Evolutionary conservation across 1,140 invertebrate genomes (phyloP), one percentile per base, ranked within the genome.

Genomic region (Aphelinus certus): DNA sequence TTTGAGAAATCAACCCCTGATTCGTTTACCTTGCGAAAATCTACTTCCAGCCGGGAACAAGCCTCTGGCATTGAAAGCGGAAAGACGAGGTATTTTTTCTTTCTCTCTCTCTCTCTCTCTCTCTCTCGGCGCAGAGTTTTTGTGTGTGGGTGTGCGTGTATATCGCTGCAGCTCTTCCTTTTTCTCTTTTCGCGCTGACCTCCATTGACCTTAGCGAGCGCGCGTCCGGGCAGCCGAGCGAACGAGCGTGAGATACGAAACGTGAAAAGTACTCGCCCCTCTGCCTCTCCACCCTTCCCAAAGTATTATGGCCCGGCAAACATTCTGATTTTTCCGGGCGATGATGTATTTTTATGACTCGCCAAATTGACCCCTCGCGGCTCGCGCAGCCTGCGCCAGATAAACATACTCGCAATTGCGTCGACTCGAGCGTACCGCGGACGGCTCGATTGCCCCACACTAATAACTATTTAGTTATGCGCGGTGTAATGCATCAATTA

Each of bases 1-100:
- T 70, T 77, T 78, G 78, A 82, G 79, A 83, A 83, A 83, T 83
- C 80, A 82, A 81, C 79, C 74, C 66, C 75, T 82, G 80, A 83
- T 82, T 82, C 82, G 81, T 82, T 83, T 83, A 81, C 75, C 76
- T 55, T 71, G 64, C 48, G 78, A 75, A 79, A 80, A 81, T 79
- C 68, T 68, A 80, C 78, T 69, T 76, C 74, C 58, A 70, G 65
- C 67, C 26, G 26, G 57, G 63, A 62, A 64, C 60, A 75, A 79
- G 77, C 66, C 74, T 71, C 70, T 67, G 60, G 78, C 79, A 82
- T 80, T 78, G 79, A 78, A 80, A 81, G 77, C 76, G 64, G 57
- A 58, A 46, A 62, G 51, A 63, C n/a, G 49, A 46, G 3, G 4
- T 10, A 6, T 70, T 70, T 68, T 48, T 55, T 67, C 0, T 26